Evolutionary conservation across 2,797 vertebrate species (phyloP), one percentile per base, ranked within the genome.

Genomic region (Pseudochirops corinnae): DNA sequence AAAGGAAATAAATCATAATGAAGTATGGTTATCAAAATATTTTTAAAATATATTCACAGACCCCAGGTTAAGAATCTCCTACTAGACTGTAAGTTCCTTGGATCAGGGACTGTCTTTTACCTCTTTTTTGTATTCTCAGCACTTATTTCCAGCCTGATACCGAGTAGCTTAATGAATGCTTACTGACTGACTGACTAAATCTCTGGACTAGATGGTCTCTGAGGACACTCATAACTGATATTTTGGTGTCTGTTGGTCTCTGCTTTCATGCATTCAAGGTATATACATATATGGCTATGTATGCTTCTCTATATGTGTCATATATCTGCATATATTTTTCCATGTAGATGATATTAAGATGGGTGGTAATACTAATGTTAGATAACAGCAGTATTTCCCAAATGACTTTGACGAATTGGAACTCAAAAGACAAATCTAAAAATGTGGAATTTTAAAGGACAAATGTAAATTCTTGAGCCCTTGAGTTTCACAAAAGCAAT

Each of bases 321-420:
- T 55, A 55, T 12, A 55, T 12, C 33, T 62, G 60, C 62, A 33
- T 67, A n/a, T 62, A 62, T 67, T 67, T 67, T 67, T 67, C 14
- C 1, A 18, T 18, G 1, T 67, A 67, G 14, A n/a, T n/a, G 62
- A n/a, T 39, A 67, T 67, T 67, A 67, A 67, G 31, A n/a, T 67
- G 31, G 33, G 60, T n/a, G 4, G 31, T n/a, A n/a, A n/a, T 13
- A n/a, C 13, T n/a, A 67, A 67, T 16, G 14, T 33, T 16, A n/a
- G 60, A 67, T 67, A 12, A 67, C 4, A 67, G 13, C 5, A 33
- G 4, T 33, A 67, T 67, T 67, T n/a, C 60, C 31, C 33, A 39
- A 67, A n/a, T n/a, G 62, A n/a, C 33, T 67, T n/a, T n/a, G 50
- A 96, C 29, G 95, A 31, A 93, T 28, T 55, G 91, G 96, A 94